Evolutionary conservation across 1,140 invertebrate species (phyloP).

Genomic region (Probaryconus sp.): DNA sequence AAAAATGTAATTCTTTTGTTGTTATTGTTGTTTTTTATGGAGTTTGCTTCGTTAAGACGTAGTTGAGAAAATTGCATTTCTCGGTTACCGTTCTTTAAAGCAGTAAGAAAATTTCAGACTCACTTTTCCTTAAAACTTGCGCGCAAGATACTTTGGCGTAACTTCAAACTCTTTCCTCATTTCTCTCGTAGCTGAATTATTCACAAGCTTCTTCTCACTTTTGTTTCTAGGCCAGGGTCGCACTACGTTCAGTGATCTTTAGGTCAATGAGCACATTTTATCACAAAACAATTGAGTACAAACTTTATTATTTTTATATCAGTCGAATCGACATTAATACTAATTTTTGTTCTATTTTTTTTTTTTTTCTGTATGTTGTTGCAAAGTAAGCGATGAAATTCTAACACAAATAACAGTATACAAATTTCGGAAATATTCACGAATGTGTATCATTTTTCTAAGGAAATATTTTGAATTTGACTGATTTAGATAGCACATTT

Average conservation of each 20-base stretch:
- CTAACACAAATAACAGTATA: no score
- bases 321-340: no score
- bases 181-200: constrained; percentile 77
- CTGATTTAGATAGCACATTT: no score
- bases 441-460: no score
- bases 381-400: no score
- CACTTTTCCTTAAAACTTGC: constrained; percentile 64
- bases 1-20: no score
- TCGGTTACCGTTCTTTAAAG: constrained; percentile 60
- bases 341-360: no score
- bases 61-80: constrained; percentile 58
- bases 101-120: constrained; percentile 63
- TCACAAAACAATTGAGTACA: constrained; percentile 40
- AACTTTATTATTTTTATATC: neutral
- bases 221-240: constrained; percentile 79
- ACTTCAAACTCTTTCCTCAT: constrained; percentile 78
- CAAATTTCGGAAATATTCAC: no score
- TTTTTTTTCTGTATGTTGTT: no score
- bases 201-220: constrained; percentile 77
- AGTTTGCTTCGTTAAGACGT: constrained; percentile 53
- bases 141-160: constrained; percentile 75
- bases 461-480: no score
- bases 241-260: constrained; percentile 69
- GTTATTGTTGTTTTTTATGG: constrained; percentile 20
- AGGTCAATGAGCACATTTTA: constrained; percentile 57